Evolutionary conservation across 2,888 invertebrate genomes (phyloP).

Genomic region (Polydrusus pterygomalis): DNA sequence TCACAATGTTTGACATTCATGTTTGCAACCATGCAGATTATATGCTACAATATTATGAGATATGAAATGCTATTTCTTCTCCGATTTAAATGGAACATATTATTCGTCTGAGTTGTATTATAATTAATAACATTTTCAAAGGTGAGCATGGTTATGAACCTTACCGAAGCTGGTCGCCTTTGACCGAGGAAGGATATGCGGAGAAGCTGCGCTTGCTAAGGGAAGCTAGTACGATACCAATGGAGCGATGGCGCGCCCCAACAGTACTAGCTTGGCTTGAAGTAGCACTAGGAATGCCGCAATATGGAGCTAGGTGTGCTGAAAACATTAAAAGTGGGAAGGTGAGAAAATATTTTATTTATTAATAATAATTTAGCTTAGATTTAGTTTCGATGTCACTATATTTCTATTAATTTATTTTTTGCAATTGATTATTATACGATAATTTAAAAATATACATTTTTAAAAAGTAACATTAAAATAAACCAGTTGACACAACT

Average conservation of each 20-base stretch:
- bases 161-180: slow-evolving; percentile 78
- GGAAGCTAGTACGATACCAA: slow-evolving; percentile 88
- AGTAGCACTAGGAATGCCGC: slow-evolving; percentile 95
- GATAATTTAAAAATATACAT: too few relatives aligned
- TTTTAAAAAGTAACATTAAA: too few relatives aligned
- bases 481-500: too few relatives aligned
- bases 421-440: too few relatives aligned
- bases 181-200: slow-evolving; percentile 83
- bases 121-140: too few relatives aligned
- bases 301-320: slow-evolving; percentile 91
- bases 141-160: slow-evolving; percentile 72
- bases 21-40: background rate
- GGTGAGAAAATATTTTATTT: slow-evolving; percentile 73
- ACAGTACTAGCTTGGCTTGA: slow-evolving; percentile 97
- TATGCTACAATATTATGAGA: background rate
- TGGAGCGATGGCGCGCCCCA: slow-evolving; percentile 93
- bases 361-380: too few relatives aligned
- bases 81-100: too few relatives aligned
- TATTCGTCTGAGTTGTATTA: too few relatives aligned
- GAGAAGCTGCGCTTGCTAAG: slow-evolving; percentile 85
- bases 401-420: too few relatives aligned
- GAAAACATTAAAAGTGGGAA: slow-evolving; percentile 97
- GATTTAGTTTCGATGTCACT: too few relatives aligned
- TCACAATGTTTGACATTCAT: background rate
- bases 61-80: background rate